Percentiles rank a stretch among this genome's conserved stretches.
Conservation (phyloP, 2,888 invertebrate species). For the Tachystola acroxantha region DNA sequence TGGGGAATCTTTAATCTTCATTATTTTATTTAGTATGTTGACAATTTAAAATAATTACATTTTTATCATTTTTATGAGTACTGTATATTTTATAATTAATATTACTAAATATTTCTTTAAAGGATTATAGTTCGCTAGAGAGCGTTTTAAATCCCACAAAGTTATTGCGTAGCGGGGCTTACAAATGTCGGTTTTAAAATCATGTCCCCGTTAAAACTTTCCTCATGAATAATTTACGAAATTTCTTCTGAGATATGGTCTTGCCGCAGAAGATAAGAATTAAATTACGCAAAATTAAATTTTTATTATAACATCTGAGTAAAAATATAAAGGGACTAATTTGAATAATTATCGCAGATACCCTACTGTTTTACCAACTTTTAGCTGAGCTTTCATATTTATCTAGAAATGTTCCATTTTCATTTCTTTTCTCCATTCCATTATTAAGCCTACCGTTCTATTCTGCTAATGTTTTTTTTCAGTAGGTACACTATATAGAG, state of each 20-base stretch:
- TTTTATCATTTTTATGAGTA: no score
- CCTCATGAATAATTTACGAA: slow-evolving; percentile 76
- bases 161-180: slow-evolving; percentile 54
- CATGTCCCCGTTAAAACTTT: slow-evolving; percentile 75
- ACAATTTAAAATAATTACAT: no score
- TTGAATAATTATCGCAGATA: slow-evolving; percentile 61
- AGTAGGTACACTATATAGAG: no score
- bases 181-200: slow-evolving; percentile 75
- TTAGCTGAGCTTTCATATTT: slow-evolving; percentile 38
- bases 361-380: slow-evolving; percentile 29
- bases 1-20: no score
- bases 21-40: no score
- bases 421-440: no score
- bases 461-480: no score
- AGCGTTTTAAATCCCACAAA: slow-evolving; percentile 35
- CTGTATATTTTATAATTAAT: no score
- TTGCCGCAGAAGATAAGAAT: slow-evolving; percentile 70
- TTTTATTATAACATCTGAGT: slow-evolving; percentile 64
- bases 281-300: slow-evolving; percentile 69
- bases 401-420: neutral
- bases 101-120: no score
- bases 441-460: no score
- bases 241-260: slow-evolving; percentile 72
- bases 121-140: slow-evolving; percentile 18
- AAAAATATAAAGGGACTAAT: slow-evolving; percentile 62